Percentiles rank a stretch among this genome's conserved stretches.
phyloP scores from a whole-genome alignment of 2,888 invertebrate species.

The Sarcophaga rosellei region DNA sequence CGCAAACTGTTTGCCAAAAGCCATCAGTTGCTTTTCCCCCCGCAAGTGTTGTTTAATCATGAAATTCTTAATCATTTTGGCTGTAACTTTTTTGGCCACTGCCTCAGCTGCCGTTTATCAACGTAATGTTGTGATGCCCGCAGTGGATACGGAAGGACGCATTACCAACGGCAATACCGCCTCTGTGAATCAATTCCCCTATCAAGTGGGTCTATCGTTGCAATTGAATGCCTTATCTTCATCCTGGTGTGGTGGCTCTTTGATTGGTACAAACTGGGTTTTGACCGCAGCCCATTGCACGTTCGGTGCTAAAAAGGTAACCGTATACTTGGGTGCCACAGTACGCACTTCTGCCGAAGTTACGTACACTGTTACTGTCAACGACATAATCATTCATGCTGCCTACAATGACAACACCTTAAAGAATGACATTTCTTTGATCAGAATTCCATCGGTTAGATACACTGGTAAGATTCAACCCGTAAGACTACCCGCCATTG shows the following conservation, averaged over 20 bases:
- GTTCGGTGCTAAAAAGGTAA: constrained; percentile 66
- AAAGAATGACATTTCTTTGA: constrained; percentile 76
- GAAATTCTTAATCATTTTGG: constrained; percentile 35
- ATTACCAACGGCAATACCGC: constrained; percentile 70
- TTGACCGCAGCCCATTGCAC: constrained; percentile 78
- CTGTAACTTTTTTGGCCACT: constrained; percentile 7
- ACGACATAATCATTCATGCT: constrained; percentile 78
- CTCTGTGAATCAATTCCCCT: constrained; percentile 65
- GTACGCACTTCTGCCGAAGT: constrained; percentile 71
- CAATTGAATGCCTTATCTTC: constrained; percentile 51
- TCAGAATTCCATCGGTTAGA: constrained; percentile 70
- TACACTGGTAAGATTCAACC: constrained; percentile 65
- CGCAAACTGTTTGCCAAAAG: neutral
- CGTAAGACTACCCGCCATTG: constrained; percentile 70
- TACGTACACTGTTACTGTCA: constrained; percentile 69
- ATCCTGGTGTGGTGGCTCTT: constrained; percentile 77
- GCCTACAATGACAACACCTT: constrained; percentile 71
- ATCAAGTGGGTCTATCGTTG: constrained; percentile 75
- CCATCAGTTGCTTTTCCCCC: neutral
- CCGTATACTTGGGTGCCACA: constrained; percentile 74
- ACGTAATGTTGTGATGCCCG: neutral
- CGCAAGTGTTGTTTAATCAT: neutral
- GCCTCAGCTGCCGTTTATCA: constrained; percentile 3
- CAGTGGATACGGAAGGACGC: constrained; percentile 39
- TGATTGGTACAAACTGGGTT: constrained; percentile 74